Conservation (phyloP, 2,888 invertebrate genomes). For the Acleris literana region DNA sequence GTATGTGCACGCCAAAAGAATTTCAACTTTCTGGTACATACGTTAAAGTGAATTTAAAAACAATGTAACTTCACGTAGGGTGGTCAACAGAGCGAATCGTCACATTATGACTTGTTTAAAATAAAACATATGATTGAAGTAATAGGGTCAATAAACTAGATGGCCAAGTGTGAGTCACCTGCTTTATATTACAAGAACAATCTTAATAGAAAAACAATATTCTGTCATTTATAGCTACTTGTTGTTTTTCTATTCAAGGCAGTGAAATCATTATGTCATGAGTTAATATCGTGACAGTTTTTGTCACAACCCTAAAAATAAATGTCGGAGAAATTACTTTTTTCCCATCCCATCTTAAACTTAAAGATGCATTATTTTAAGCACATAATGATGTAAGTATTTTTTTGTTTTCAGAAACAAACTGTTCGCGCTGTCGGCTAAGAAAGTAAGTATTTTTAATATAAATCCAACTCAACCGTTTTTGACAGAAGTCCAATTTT, state of each 20-base stretch:
- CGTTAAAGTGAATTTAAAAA: constrained; percentile 14
- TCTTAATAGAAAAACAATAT: no score
- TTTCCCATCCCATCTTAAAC: neutral
- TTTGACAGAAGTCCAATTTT: neutral
- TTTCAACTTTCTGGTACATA: neutral
- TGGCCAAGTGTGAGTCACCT: neutral
- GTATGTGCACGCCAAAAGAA: constrained; percentile 10
- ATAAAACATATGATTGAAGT: constrained; percentile 60
- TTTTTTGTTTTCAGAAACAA: constrained; percentile 24
- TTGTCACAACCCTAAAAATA: neutral
- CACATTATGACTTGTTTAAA: constrained; percentile 56
- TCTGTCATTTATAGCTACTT: no score
- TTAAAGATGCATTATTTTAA: neutral
- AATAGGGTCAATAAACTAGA: constrained; percentile 31
- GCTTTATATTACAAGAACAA: neutral
- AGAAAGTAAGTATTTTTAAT: constrained; percentile 26
- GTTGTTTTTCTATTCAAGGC: no score
- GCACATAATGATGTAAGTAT: neutral
- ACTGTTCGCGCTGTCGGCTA: constrained; percentile 31
- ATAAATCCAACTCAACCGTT: neutral
- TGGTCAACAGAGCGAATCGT: constrained; percentile 62
- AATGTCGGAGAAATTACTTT: neutral
- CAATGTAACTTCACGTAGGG: constrained; percentile 54
- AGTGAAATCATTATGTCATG: neutral
- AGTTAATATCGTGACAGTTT: neutral